These are phyloP conservation scores for Rutpela maculata DNA, from an alignment of 2,888 invertebrate species.

Conservation along the genomic window DNA sequence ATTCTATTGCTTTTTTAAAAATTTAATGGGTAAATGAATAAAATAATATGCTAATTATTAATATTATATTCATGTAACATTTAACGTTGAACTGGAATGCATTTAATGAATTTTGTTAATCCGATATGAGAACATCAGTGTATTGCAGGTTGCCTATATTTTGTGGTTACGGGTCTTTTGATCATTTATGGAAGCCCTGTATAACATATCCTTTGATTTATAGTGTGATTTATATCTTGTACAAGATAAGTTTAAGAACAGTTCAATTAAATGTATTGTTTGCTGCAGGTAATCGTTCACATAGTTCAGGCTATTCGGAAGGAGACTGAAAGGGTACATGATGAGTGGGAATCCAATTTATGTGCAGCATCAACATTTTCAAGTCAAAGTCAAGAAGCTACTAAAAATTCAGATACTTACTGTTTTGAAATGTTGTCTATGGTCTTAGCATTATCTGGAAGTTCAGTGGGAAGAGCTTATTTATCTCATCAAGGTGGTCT, in stretches of 20 bases:
- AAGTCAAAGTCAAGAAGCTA: constrained; percentile 71
- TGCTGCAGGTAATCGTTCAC: constrained; percentile 85
- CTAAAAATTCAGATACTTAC: constrained; percentile 87
- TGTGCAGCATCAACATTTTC: constrained; percentile 73
- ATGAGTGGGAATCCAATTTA: constrained; percentile 91
- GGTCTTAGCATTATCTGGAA: constrained; percentile 95
- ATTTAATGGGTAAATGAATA: no score
- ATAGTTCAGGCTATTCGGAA: constrained; percentile 93
- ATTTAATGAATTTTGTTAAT: no score
- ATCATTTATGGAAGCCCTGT: no score
- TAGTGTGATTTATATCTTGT: no score
- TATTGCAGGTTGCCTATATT: no score
- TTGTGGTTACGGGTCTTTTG: no score
- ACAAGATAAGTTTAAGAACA: neutral
- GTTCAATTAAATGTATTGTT: neutral
- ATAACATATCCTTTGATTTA: neutral
- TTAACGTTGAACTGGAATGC: no score
- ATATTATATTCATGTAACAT: no score
- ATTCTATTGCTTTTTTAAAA: no score
- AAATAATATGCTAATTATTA: no score
- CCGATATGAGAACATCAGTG: no score
- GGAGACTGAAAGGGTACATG: constrained; percentile 89
- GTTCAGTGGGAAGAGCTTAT: constrained; percentile 91
- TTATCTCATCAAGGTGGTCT: constrained; percentile 92
- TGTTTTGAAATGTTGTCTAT: constrained; percentile 98